These are phyloP conservation scores for Yponomeuta malinellus DNA, from an alignment of 2,888 invertebrate species.

Conservation along the genomic window DNA sequence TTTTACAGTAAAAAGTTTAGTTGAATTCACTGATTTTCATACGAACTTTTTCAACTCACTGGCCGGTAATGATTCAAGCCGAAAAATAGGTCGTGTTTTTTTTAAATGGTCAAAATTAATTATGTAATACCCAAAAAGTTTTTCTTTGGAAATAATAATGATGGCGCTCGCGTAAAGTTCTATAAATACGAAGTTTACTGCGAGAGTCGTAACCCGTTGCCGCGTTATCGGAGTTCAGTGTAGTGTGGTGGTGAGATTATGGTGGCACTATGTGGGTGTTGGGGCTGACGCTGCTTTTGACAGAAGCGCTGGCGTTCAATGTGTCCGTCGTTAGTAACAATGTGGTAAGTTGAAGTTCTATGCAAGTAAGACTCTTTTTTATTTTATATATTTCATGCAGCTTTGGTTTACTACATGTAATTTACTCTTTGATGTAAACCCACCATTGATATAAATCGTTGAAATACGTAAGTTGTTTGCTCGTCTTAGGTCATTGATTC, in stretches of 20 bases:
- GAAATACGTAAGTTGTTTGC: too few relatives aligned
- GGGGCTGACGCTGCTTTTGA: slow-evolving; percentile 48
- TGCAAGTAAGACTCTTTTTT: too few relatives aligned
- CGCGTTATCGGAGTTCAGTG: not conserved
- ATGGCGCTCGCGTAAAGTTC: slow-evolving; percentile 5
- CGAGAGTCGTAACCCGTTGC: not conserved
- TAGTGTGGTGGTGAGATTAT: slow-evolving; percentile 33
- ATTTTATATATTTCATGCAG: too few relatives aligned
- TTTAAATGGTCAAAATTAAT: not conserved
- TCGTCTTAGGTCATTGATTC: too few relatives aligned
- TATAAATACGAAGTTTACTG: not conserved
- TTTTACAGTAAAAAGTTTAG: not conserved
- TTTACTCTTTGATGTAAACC: too few relatives aligned
- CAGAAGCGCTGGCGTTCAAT: slow-evolving; percentile 10
- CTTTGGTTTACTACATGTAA: too few relatives aligned
- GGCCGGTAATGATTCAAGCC: not conserved
- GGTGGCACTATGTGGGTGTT: slow-evolving; percentile 54
- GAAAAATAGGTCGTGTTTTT: not conserved
- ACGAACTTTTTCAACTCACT: not conserved
- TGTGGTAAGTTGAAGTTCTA: not conserved
- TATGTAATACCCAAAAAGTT: not conserved
- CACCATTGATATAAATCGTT: too few relatives aligned
- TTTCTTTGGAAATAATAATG: not conserved
- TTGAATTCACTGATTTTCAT: not conserved
- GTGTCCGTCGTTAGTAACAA: not conserved